Base-by-base conservation (phyloP, 2,113 vertebrate genomes). In the Ranitomeya imitator region DNA sequence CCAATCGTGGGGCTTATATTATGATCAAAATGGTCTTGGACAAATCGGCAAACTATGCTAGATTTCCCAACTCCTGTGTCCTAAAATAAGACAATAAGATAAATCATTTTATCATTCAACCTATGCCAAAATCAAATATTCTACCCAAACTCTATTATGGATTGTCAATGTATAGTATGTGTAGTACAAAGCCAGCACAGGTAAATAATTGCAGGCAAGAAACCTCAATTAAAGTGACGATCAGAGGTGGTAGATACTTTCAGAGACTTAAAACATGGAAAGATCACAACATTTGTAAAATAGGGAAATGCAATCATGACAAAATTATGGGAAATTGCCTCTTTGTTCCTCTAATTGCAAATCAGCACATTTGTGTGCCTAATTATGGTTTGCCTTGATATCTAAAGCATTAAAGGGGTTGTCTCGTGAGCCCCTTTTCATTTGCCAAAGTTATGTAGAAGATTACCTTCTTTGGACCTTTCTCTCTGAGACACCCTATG, bases 51-150 rank as follows among this genome's bases (percentile, higher is more conserved):
- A 90, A 99, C 98, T 0, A 99, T 99, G 92, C 98, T 99, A 0
- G 98, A 99, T 92, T 99, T 99, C 85, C 98, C 98, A 84, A 99
- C 98, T 7, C 98, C 98, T 0, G 97, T 99, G 93, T 99, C 98
- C 98, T 99, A 83, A n/a, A 92, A 95, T 55, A 90, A 92, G 91
- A 2, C 37, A 92, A 12, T 52, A 60, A 19, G 18, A 37, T n/a
- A 37, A 9, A 18, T 31, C 16, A 31, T 21, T 77, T 15, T 51
- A 77, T 52, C 74, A 77, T 8, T 77, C 16, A 52, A 18, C 37
- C 45, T 77, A 51, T 6, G 18, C 13, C 6, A n/a, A 21, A n/a
- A 78, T 54, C 0, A 74, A 37, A 45, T 45, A 74, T 67, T 10
- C 9, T 67, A 9, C 10, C 8, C 12, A 67, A 10, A 23, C 13